Evolutionary conservation across 2,888 invertebrate genomes (phyloP).

Genomic region (Nineta flava): DNA sequence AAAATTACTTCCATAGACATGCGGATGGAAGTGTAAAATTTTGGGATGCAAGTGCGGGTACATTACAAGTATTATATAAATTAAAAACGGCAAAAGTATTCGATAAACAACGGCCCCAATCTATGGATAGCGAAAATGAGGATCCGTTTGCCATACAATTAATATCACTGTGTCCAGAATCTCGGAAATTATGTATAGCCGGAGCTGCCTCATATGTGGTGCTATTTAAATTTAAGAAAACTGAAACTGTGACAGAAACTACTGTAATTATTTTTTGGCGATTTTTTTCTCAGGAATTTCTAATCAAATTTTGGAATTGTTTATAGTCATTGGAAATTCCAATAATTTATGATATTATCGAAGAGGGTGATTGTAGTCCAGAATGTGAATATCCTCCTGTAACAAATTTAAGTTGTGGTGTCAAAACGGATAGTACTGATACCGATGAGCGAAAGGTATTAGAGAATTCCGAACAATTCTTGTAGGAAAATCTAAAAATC

Average conservation of each 20-base stretch:
- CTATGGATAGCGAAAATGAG: constrained; percentile 52
- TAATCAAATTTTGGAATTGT: no score
- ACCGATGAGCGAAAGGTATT: constrained; percentile 33
- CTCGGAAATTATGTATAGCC: constrained; percentile 74
- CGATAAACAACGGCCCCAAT: constrained; percentile 52
- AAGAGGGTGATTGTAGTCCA: constrained; percentile 64
- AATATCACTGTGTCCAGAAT: constrained; percentile 86
- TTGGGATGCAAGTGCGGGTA: constrained; percentile 96
- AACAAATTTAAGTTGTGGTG: constrained; percentile 24
- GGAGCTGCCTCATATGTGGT: constrained; percentile 88
- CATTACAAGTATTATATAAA: constrained; percentile 92
- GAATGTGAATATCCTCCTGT: constrained; percentile 52
- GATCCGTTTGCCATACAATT: constrained; percentile 83
- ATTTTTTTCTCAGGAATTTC: background rate
- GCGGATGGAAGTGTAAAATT: constrained; percentile 98
- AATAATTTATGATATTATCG: constrained; percentile 65
- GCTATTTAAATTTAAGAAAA: constrained; percentile 88
- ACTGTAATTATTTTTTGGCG: constrained; percentile 36
- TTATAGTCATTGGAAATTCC: constrained; percentile 71
- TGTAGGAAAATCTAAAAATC: background rate
- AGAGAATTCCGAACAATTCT: no score
- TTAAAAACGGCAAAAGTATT: constrained; percentile 90
- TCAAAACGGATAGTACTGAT: constrained; percentile 25
- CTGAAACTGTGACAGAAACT: constrained; percentile 70
- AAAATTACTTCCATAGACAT: constrained; percentile 43